Percentiles rank a stretch among this genome's conserved stretches.
Conservation (phyloP, 2,113 vertebrate species). For the Gallinago paraguaiae region DNA sequence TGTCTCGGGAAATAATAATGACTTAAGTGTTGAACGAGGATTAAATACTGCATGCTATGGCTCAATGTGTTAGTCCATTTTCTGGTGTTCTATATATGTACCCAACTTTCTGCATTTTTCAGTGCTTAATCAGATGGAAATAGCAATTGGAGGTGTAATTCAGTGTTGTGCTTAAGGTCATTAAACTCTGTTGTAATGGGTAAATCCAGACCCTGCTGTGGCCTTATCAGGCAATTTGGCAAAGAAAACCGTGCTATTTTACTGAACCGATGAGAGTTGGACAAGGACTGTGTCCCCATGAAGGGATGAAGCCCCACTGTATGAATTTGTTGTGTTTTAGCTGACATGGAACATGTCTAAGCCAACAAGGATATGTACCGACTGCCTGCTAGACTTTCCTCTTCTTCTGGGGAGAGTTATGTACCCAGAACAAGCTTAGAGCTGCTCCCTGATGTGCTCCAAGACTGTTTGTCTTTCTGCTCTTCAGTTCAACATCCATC, state of each 20-base stretch:
- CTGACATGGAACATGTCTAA: neutral
- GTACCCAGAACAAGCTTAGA: neutral
- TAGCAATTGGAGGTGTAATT: conserved; percentile 37
- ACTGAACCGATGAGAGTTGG: accelerated
- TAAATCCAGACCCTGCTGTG: conserved; percentile 22
- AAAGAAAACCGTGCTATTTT: neutral
- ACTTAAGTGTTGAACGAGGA: neutral
- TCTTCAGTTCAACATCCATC: neutral
- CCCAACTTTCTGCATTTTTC: conserved; percentile 30
- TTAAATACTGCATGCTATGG: neutral
- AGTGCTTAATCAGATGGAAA: conserved; percentile 35
- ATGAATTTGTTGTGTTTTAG: neutral
- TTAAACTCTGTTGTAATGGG: conserved; percentile 11
- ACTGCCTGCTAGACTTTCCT: neutral
- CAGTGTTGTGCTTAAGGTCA: conserved; percentile 29
- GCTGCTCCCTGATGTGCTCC: neutral
- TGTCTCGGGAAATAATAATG: neutral
- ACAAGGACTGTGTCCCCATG: neutral
- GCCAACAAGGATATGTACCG: neutral
- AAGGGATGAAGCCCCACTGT: neutral
- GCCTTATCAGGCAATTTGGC: conserved; percentile 10
- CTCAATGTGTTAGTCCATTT: neutral
- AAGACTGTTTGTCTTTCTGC: neutral
- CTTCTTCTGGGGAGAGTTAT: neutral
- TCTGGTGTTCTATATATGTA: neutral